Evolutionary conservation across 2,888 invertebrate species (phyloP).

Genomic region (Pollenia griseotomentosa): DNA sequence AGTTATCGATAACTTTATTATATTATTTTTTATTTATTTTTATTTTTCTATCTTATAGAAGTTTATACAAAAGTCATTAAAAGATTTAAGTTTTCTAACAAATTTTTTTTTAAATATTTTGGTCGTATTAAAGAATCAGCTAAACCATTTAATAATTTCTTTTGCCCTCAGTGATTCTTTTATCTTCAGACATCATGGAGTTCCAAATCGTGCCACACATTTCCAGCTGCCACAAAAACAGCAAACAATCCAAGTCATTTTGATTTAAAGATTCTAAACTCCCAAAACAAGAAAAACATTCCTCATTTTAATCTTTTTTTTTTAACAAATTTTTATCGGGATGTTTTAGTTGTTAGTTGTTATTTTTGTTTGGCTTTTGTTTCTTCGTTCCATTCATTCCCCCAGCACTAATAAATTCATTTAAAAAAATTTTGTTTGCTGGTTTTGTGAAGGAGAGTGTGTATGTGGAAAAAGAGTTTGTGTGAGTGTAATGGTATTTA

Average conservation of each 20-base stretch:
- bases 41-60: too few relatives aligned
- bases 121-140: not conserved
- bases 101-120: too few relatives aligned
- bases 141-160: not conserved
- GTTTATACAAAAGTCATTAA: too few relatives aligned
- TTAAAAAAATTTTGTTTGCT: slow-evolving; percentile 43
- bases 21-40: too few relatives aligned
- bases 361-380: slow-evolving; percentile 18
- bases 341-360: slow-evolving; percentile 24
- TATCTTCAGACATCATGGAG: slow-evolving; percentile 41
- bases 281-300: slow-evolving; percentile 7
- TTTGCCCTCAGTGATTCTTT: not conserved
- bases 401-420: slow-evolving; percentile 69
- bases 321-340: slow-evolving; percentile 11
- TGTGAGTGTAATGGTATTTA: slow-evolving; percentile 36
- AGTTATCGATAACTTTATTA: too few relatives aligned
- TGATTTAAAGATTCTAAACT: slow-evolving; percentile 32
- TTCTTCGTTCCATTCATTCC: slow-evolving; percentile 38
- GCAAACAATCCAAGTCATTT: slow-evolving; percentile 20
- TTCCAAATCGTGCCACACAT: not conserved
- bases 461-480: slow-evolving; percentile 15
- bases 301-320: slow-evolving; percentile 32
- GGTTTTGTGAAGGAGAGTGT: not conserved
- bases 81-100: too few relatives aligned
- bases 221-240: slow-evolving; percentile 5